Conservation (phyloP, 2,797 vertebrate species). For the Choloepus didactylus region DNA sequence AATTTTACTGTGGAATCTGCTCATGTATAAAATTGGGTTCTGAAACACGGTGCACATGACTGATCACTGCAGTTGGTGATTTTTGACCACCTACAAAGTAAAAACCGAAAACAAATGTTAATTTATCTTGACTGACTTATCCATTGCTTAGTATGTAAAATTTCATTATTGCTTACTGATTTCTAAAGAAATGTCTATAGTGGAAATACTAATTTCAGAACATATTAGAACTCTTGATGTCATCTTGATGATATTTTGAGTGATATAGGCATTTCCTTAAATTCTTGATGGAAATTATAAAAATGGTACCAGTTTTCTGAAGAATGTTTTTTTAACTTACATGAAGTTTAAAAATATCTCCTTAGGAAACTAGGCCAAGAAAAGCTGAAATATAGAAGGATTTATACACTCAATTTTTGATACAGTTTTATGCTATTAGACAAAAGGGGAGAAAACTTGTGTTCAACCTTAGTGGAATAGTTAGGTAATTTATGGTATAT, state of each 20-base stretch:
- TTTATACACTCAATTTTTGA: conserved; percentile 46
- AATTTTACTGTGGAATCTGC: conserved; percentile 9
- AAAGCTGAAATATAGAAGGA: conserved; percentile 36
- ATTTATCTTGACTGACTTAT: not conserved
- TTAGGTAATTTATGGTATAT: conserved; percentile 18
- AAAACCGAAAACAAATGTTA: not conserved
- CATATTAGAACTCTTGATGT: not conserved
- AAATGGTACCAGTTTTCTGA: conserved; percentile 31
- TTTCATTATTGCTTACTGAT: conserved; percentile 17
- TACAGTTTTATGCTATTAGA: not conserved
- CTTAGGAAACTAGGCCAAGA: conserved; percentile 23
- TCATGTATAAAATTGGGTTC: conserved; percentile 58
- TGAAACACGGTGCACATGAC: conserved; percentile 23
- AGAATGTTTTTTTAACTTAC: conserved; percentile 51
- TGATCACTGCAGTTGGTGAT: not conserved
- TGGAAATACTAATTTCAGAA: conserved; percentile 42
- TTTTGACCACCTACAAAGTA: conserved; percentile 15
- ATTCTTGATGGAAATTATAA: conserved; percentile 33
- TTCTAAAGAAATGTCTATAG: conserved; percentile 48
- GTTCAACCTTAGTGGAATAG: not conserved
- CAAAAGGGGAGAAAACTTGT: not conserved
- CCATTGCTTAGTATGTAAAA: conserved; percentile 3
- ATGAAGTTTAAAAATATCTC: not conserved
- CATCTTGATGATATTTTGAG: conserved; percentile 29
- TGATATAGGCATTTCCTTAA: not conserved